Evolutionary conservation across 1,140 invertebrate species (phyloP).

Genomic region (Hycleus phaleratus): DNA sequence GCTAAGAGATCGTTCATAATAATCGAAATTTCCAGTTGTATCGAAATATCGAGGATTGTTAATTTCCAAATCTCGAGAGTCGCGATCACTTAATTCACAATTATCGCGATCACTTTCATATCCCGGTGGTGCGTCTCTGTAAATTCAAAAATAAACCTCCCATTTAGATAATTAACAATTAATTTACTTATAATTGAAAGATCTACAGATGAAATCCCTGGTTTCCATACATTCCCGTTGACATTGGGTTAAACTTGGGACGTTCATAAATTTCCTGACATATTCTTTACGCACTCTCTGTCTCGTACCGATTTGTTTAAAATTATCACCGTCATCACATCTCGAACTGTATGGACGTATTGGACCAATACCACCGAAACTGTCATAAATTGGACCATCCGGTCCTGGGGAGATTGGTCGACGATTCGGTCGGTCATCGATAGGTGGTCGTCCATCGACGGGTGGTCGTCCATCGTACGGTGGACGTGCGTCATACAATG

Average conservation of each 20-base stretch:
- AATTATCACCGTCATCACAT: conserved; percentile 72
- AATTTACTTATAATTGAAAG: conserved; percentile 72
- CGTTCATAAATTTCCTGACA: conserved; percentile 64
- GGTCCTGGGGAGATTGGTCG: conserved; percentile 37
- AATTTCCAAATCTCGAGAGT: conserved; percentile 73
- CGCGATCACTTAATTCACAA: conserved; percentile 81
- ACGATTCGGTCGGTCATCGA: conserved; percentile 28
- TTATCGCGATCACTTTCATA: conserved; percentile 68
- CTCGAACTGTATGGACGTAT: conserved; percentile 42
- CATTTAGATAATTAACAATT: not conserved
- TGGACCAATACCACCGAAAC: conserved; percentile 25
- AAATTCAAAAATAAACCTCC: conserved; percentile 14
- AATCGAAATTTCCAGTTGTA: conserved; percentile 73
- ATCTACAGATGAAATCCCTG: conserved; percentile 76
- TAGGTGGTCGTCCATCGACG: conserved; percentile 1
- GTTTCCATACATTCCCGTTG: conserved; percentile 75
- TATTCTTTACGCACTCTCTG: conserved; percentile 71
- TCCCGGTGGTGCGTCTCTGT: conserved; percentile 48
- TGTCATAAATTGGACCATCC: conserved; percentile 37
- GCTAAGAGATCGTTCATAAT: conserved; percentile 71
- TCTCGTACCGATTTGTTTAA: conserved; percentile 67
- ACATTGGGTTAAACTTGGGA: conserved; percentile 65
- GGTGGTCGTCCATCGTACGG: conserved; percentile 25
- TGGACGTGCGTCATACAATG: conserved; percentile 28
- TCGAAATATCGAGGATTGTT: conserved; percentile 80